Evolutionary conservation across 2,888 invertebrate species (phyloP), one percentile per base, ranked within the genome.

Genomic region (Catotricha subobsoleta): DNA sequence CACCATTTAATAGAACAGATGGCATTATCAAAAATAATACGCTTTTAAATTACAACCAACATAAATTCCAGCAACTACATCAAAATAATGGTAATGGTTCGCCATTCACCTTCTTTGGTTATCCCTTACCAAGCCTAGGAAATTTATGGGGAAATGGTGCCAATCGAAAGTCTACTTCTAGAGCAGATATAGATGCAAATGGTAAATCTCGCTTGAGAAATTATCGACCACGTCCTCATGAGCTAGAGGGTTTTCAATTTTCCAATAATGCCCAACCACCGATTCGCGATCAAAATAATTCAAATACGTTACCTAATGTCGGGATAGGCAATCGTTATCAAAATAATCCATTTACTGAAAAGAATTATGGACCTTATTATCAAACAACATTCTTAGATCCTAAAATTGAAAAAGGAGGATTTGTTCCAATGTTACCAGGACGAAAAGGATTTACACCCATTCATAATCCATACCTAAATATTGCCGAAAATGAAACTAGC

Each of bases 81-180:
- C 0, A 60, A 27, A 59, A 48, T 48, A 51, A 36, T 46, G 50
- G 44, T 18, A 33, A 23, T 13, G 40, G 40, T n/a, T 66, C 71
- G 1, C 71, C 75, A 0, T 83, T 84, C 48, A 83, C 86, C 12
- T 83, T 87, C 54, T 87, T 87, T 52, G 87, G 87, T 0, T 75
- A 86, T 54, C 86, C 87, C 1, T 55, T 87, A 44, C 80, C 84
- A 2, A 68, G 72, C 29, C 57, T 86, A 36, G 76, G 75, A 10
- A 75, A 75, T 50, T 60, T 82, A 31, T 69, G 78, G 61, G 54
- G 55, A 2, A 59, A 64, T 10, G 41, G 35, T n/a, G 29, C 5
- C n/a, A 13, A 4, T n/a, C 20, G 21, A 34, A 29, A 36, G 23
- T 29, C 41, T 10, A 41, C 18, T 21, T 23, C 27, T 28, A 36